Percentiles rank a stretch among this genome's conserved stretches.
These are phyloP conservation scores for Tupiocoris notatus DNA, from an alignment of 2,888 invertebrate genomes.

Conservation along the genomic window DNA sequence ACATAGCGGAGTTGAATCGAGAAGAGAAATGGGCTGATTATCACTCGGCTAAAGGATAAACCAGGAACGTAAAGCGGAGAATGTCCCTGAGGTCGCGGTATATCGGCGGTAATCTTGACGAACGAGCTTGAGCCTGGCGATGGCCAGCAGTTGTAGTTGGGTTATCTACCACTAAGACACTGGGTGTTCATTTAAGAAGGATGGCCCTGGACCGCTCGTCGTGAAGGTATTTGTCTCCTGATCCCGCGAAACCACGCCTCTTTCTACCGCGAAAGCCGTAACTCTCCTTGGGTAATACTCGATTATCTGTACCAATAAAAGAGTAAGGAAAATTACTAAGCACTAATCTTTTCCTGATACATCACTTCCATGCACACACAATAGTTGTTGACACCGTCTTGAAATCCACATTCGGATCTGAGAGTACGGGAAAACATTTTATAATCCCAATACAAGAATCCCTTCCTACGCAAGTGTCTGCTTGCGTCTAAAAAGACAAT, in stretches of 20 bases:
- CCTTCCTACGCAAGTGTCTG: too few relatives aligned
- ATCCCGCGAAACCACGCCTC: background rate
- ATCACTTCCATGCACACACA: too few relatives aligned
- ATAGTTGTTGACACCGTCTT: too few relatives aligned
- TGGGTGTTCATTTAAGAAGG: too few relatives aligned
- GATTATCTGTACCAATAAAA: too few relatives aligned
- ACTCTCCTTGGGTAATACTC: too few relatives aligned
- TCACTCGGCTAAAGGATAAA: background rate
- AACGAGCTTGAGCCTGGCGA: slow-evolving; percentile 10
- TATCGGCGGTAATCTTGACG: slow-evolving; percentile 25
- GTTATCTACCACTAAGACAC: background rate
- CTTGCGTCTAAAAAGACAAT: too few relatives aligned
- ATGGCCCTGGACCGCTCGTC: background rate
- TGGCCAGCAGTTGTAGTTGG: slow-evolving; percentile 4
- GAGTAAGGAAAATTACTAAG: too few relatives aligned
- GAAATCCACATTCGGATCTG: too few relatives aligned
- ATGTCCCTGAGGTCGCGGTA: background rate
- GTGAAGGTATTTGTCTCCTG: background rate
- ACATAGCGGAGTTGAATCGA: background rate
- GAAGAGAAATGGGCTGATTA: background rate
- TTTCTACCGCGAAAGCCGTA: background rate
- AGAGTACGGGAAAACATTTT: too few relatives aligned
- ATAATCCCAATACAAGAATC: too few relatives aligned
- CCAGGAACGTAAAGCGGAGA: background rate
- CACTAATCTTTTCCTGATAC: too few relatives aligned